These are phyloP conservation scores for Drosophila algonquin DNA, from an alignment of 2,888 invertebrate species.

Conservation along the genomic window DNA sequence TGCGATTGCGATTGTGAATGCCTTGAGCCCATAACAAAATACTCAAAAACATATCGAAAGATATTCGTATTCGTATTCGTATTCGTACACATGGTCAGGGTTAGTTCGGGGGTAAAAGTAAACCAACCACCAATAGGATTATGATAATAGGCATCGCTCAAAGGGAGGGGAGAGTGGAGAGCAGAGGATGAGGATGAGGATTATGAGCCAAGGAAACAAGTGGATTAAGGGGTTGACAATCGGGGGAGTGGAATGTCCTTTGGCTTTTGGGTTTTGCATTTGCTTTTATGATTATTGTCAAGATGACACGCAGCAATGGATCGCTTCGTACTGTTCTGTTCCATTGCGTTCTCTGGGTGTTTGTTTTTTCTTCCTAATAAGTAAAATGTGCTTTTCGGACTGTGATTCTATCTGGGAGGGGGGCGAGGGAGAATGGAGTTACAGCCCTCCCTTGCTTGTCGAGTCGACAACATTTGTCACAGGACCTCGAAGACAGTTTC, in stretches of 20 bases:
- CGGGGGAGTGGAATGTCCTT: conserved; percentile 20
- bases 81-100: conserved; percentile 56
- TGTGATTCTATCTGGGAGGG: conserved; percentile 9
- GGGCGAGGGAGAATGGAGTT: too few relatives aligned
- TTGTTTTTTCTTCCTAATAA: conserved; percentile 63
- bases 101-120: conserved; percentile 1
- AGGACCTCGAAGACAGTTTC: conserved; percentile 52
- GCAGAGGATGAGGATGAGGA: conserved; percentile 31
- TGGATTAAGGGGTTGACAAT: conserved; percentile 75
- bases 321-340: conserved; percentile 18
- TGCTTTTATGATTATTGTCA: conserved; percentile 81
- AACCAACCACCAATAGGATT: conserved; percentile 19
- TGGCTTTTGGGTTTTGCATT: conserved; percentile 72
- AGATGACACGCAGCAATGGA: conserved; percentile 52
- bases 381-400: conserved; percentile 80
- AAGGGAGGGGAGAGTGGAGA: neutral
- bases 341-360: neutral
- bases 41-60: conserved; percentile 62
- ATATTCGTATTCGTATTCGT: conserved; percentile 66
- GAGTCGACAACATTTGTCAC: conserved; percentile 73
- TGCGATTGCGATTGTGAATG: too few relatives aligned
- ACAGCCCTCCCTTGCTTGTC: conserved; percentile 10
- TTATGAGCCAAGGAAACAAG: conserved; percentile 69
- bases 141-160: conserved; percentile 44
- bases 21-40: conserved; percentile 59